phyloP scores from a whole-genome alignment of 2,113 vertebrate genomes.

The Phaetusa simplex region DNA sequence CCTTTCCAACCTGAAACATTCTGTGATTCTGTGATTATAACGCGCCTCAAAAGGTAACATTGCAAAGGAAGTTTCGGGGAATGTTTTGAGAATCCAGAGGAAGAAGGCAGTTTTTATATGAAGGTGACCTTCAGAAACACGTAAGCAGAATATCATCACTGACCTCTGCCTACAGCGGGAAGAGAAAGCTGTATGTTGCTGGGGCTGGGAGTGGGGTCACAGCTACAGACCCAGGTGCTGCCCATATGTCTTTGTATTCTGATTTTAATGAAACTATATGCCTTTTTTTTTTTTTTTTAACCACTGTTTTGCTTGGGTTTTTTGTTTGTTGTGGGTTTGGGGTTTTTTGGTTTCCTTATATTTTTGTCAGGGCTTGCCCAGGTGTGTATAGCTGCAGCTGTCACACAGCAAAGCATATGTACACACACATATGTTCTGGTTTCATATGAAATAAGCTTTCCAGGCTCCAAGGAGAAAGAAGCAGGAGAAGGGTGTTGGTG shows the following conservation, averaged over 20 bases:
- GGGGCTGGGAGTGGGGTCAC: not conserved
- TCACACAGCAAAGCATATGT: not conserved
- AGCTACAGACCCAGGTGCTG: conserved; percentile 8
- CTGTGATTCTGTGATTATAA: not conserved
- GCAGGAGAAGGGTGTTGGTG: not conserved
- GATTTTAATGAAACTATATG: not conserved
- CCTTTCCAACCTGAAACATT: no score
- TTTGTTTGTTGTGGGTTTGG: not conserved
- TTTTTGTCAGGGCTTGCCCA: not conserved
- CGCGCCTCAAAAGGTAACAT: not conserved
- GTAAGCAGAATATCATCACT: not conserved
- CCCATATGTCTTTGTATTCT: conserved; percentile 7
- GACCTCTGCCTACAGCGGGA: not conserved
- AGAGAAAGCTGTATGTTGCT: not conserved
- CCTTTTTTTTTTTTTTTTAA: not conserved
- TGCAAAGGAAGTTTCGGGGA: not conserved
- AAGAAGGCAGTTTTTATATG: not conserved
- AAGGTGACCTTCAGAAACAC: not conserved
- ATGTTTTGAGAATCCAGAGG: not conserved
- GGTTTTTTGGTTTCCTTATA: not conserved
- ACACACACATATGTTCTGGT: not conserved
- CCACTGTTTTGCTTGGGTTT: not conserved
- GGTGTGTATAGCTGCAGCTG: not conserved
- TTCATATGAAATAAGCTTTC: not conserved
- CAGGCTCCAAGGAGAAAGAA: not conserved